Percentiles rank a stretch among this genome's conserved stretches.
Conservation (phyloP, 2,888 invertebrate species). For the Stenoptilia bipunctidactyla region DNA sequence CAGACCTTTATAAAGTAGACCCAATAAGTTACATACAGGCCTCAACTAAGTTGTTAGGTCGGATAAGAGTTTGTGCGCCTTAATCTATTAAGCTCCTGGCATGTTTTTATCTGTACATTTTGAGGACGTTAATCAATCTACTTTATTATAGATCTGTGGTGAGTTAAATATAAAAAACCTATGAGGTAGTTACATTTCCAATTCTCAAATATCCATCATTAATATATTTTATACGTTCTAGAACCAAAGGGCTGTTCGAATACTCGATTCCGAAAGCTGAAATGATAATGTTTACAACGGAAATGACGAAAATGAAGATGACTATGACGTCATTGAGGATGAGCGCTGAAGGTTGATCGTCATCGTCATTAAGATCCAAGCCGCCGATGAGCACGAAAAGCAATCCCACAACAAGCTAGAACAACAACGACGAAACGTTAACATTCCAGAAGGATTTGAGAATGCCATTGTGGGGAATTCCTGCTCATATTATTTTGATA, state of each 20-base stretch:
- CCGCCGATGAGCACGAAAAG: conserved; percentile 87
- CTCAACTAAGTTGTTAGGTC: too few species aligned
- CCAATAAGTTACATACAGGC: too few species aligned
- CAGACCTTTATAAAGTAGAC: too few species aligned
- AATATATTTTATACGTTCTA: conserved; percentile 52
- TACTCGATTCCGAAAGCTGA: conserved; percentile 89
- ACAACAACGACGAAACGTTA: conserved; percentile 28
- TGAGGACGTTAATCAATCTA: too few species aligned
- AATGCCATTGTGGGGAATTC: too few species aligned
- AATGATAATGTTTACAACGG: conserved; percentile 84
- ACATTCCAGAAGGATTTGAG: too few species aligned
- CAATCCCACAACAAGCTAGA: conserved; percentile 85
- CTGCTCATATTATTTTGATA: too few species aligned
- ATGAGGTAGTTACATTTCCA: conserved; percentile 27
- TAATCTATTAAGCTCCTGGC: too few species aligned
- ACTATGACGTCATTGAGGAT: conserved; percentile 86
- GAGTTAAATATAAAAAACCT: not conserved
- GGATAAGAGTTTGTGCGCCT: too few species aligned
- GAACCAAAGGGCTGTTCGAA: conserved; percentile 74
- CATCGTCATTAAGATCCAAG: conserved; percentile 82
- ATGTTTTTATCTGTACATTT: too few species aligned
- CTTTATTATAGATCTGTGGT: too few species aligned
- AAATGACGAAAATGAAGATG: conserved; percentile 84
- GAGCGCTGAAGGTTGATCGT: conserved; percentile 81
- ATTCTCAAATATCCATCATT: conserved; percentile 47